These are phyloP conservation scores for Lutjanus campechanus DNA, from an alignment of 2,797 vertebrate species.

Conservation along the genomic window DNA sequence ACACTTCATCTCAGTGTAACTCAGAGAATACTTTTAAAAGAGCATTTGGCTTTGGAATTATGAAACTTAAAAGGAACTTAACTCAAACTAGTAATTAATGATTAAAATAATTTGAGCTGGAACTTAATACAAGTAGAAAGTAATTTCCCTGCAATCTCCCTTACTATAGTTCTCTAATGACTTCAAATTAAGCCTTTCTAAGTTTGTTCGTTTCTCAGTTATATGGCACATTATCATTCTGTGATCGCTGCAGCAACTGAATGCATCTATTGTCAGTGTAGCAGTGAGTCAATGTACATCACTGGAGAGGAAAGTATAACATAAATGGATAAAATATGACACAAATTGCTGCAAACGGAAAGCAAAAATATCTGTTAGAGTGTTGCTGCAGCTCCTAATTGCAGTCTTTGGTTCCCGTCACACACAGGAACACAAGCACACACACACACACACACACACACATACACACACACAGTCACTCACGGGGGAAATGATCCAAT, in stretches of 20 bases:
- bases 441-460: slow-evolving; percentile 16
- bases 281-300: slow-evolving; percentile 9
- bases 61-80: slow-evolving; percentile 2
- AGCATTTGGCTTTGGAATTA: slow-evolving; percentile 6
- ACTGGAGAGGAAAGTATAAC: slow-evolving; percentile 24
- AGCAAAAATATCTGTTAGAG: slow-evolving; percentile 23
- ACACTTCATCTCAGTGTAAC: slow-evolving; percentile 1
- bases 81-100: slow-evolving; percentile 22
- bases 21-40: neutral
- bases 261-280: slow-evolving; percentile 13
- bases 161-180: slow-evolving; percentile 16
- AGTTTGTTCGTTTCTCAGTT: slow-evolving; percentile 30
- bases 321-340: slow-evolving; percentile 40
- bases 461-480: slow-evolving; percentile 25
- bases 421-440: slow-evolving; percentile 14
- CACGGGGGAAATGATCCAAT: slow-evolving; percentile 70
- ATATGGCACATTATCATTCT: slow-evolving; percentile 26
- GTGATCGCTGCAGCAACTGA: slow-evolving; percentile 20
- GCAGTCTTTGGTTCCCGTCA: slow-evolving; percentile 39
- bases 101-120: slow-evolving; percentile 20
- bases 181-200: slow-evolving; percentile 37
- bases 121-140: slow-evolving; percentile 22
- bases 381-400: slow-evolving; percentile 50
- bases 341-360: slow-evolving; percentile 26
- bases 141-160: slow-evolving; percentile 24